Conservation (phyloP, 2,797 vertebrate genomes). For the Glyptemys insculpta region DNA sequence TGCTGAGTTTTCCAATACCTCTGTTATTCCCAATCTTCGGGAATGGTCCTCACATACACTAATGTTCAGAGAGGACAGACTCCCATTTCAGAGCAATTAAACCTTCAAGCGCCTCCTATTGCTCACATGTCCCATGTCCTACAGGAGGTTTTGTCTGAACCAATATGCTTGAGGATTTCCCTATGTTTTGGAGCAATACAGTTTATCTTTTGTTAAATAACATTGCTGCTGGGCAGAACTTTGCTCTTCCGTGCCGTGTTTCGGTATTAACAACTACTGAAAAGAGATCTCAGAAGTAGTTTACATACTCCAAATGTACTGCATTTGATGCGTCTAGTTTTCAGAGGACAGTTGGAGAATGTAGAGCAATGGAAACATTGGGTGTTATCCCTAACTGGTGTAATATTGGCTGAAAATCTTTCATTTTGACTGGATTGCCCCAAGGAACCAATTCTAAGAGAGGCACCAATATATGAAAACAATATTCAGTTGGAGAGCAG, state of each 20-base stretch:
- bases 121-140: not conserved
- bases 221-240: not conserved
- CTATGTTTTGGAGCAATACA: not conserved
- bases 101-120: not conserved
- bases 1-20: not conserved
- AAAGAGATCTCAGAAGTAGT: not conserved
- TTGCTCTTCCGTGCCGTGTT: fast-evolving
- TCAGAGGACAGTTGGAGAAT: not conserved
- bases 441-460: not conserved
- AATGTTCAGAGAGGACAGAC: not conserved
- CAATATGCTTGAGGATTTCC: not conserved
- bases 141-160: not conserved
- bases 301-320: not conserved
- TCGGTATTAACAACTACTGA: not conserved
- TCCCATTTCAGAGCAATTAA: not conserved
- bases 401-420: not conserved
- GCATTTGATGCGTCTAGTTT: not conserved
- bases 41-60: fast-evolving
- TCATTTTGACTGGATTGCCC: not conserved
- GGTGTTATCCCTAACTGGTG: not conserved
- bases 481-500: not conserved
- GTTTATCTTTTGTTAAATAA: not conserved
- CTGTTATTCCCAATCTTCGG: not conserved
- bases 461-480: not conserved
- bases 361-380: not conserved